These are phyloP conservation scores for Melanotaenia trifasciata DNA, from an alignment of 2,797 vertebrate species.

Conservation along the genomic window DNA sequence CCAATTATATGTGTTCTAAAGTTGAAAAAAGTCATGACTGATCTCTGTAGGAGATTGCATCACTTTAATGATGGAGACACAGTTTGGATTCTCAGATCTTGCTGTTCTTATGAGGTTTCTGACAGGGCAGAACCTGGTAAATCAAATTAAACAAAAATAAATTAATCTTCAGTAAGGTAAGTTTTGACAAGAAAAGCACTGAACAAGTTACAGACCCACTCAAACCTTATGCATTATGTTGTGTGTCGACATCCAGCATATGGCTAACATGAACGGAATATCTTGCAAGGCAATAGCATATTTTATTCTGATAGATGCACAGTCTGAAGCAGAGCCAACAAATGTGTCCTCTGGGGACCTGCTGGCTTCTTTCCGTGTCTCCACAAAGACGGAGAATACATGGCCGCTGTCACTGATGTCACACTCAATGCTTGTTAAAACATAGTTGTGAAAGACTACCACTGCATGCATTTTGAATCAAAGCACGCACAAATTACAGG, in stretches of 20 bases:
- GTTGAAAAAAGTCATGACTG: slow-evolving; percentile 24
- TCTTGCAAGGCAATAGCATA: slow-evolving; percentile 44
- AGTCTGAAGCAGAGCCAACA: slow-evolving; percentile 51
- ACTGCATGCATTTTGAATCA: slow-evolving; percentile 32
- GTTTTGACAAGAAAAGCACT: not conserved
- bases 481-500: slow-evolving; percentile 18
- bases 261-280: slow-evolving; percentile 46
- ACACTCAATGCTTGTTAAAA: slow-evolving; percentile 61
- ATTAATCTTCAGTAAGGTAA: slow-evolving; percentile 14
- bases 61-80: slow-evolving; percentile 45
- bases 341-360: slow-evolving; percentile 53
- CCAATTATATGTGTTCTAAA: slow-evolving; percentile 16
- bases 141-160: slow-evolving; percentile 38
- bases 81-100: slow-evolving; percentile 27
- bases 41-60: slow-evolving; percentile 21
- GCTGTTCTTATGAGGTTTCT: slow-evolving; percentile 28
- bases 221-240: slow-evolving; percentile 1
- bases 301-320: slow-evolving; percentile 54
- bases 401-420: slow-evolving; percentile 63
- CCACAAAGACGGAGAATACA: slow-evolving; percentile 52
- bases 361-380: slow-evolving; percentile 49
- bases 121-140: slow-evolving; percentile 9
- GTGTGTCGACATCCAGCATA: slow-evolving; percentile 23
- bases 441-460: slow-evolving; percentile 57
- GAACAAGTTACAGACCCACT: slow-evolving; percentile 8